Evolutionary conservation across 2,113 vertebrate genomes (phyloP).

Genomic region (Hemiprocne comata): DNA sequence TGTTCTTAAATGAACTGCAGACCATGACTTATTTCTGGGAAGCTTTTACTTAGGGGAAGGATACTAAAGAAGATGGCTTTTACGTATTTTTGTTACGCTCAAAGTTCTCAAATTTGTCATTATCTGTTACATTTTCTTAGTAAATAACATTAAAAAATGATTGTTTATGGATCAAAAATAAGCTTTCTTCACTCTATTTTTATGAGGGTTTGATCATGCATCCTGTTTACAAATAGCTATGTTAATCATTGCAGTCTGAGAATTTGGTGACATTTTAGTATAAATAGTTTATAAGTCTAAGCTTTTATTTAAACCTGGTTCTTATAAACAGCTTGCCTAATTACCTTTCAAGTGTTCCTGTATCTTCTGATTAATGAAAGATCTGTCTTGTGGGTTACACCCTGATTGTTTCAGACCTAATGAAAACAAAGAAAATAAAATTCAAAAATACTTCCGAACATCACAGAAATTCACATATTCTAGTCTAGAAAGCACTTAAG

Average conservation of each 20-base stretch:
- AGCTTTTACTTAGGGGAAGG: background rate
- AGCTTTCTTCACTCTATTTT: background rate
- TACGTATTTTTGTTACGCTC: background rate
- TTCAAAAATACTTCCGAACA: background rate
- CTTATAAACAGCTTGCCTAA: constrained; percentile 48
- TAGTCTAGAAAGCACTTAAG: background rate
- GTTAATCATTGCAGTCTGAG: constrained; percentile 50
- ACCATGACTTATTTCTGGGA: background rate
- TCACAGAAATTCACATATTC: background rate
- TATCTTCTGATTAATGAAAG: constrained; percentile 40
- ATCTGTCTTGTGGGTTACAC: background rate
- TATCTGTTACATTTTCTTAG: background rate
- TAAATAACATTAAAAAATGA: background rate
- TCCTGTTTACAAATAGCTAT: constrained; percentile 51
- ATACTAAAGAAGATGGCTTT: background rate
- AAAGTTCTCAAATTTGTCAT: background rate
- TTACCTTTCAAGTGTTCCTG: constrained; percentile 41
- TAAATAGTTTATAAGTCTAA: constrained; percentile 41
- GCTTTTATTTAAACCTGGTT: constrained; percentile 21
- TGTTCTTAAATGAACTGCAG: constrained; percentile 16
- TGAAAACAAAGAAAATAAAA: background rate
- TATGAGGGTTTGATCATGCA: constrained; percentile 25
- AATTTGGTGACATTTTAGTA: constrained; percentile 27
- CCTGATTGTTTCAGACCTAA: background rate
- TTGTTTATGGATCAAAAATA: background rate